Percentiles rank a stretch among this genome's conserved stretches.
Conservation (phyloP, 2,113 vertebrate species). For the human (Homo sapiens) region GRCh38 chr5:144061001-144061500, state of each 20-base stretch:
- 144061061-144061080: not conserved
- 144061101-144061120: not conserved
- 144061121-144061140: not conserved
- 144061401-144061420: not conserved
- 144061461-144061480: not conserved
- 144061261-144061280: not conserved
- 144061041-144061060: not conserved
- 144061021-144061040: not conserved
- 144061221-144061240: not conserved
- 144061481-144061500: not conserved
- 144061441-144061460: not conserved
- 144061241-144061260: not conserved
- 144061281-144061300: not conserved
- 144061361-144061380: not conserved
- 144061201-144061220: not conserved
- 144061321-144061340: not conserved
- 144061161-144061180: not conserved
- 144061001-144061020: not conserved
- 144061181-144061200: not conserved
- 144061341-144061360: not conserved
- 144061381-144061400: not conserved
- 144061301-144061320: not conserved
- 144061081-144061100: not conserved
- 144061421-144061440: not conserved
- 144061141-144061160: not conserved